A percentile compares a stretch with the other conserved stretches of the same genome.
Evolutionary conservation across 2,113 vertebrate genomes (phyloP).

Genomic region (Dryoscopus gambensis): DNA sequence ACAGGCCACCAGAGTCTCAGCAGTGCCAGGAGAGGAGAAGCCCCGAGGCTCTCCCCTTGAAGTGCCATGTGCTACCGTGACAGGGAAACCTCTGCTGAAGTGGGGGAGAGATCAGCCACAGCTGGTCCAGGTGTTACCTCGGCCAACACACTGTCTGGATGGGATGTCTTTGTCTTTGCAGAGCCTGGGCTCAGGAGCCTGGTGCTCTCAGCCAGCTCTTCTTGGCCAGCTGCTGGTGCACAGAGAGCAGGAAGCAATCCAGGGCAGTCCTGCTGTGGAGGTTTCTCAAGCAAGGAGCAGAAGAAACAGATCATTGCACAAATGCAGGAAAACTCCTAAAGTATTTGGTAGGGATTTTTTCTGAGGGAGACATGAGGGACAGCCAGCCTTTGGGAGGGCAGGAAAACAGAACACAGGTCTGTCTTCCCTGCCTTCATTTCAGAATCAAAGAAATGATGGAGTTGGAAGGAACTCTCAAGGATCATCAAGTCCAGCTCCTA

Average conservation of each 20-base stretch:
- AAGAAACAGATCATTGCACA: background rate
- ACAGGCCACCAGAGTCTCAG: background rate
- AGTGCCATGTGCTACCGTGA: background rate
- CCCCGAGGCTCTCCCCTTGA: background rate
- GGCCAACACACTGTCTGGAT: background rate
- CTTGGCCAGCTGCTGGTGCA: background rate
- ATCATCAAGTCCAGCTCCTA: background rate
- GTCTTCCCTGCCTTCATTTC: background rate
- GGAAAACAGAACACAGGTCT: background rate
- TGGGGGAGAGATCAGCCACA: background rate
- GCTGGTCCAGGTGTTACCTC: background rate
- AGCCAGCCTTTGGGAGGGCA: background rate
- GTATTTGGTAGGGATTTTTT: background rate
- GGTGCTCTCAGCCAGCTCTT: background rate
- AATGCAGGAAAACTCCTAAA: background rate
- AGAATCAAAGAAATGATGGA: background rate
- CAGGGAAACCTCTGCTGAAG: background rate
- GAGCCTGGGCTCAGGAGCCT: background rate
- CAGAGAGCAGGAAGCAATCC: background rate
- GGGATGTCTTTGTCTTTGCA: background rate
- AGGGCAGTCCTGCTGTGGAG: background rate
- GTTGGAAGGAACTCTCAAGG: background rate
- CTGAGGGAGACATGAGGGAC: fast-evolving
- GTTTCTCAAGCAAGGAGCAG: background rate
- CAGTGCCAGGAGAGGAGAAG: background rate